Evolutionary conservation across 2,113 vertebrate genomes (phyloP).

Genomic region (Nestor notabilis): DNA sequence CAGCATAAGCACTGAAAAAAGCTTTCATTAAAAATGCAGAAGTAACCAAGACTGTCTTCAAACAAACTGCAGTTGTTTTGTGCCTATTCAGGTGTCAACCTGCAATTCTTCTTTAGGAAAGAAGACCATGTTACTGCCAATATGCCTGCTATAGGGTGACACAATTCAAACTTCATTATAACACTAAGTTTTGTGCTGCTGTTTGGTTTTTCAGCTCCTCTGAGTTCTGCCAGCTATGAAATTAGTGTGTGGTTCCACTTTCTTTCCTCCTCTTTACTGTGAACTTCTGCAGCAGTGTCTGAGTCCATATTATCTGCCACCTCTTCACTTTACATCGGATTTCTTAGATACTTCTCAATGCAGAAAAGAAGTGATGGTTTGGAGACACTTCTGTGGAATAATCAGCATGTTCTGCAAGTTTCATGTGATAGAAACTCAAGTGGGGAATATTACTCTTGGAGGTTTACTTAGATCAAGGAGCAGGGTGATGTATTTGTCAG

Average conservation of each 20-base stretch:
- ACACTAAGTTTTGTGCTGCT: background rate
- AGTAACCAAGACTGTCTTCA: background rate
- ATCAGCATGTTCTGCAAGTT: background rate
- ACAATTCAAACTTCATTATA: background rate
- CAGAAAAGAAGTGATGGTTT: background rate
- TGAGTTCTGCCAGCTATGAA: background rate
- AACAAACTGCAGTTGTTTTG: background rate
- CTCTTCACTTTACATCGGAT: background rate
- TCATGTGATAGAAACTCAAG: background rate
- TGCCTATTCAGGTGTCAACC: background rate
- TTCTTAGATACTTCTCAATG: background rate
- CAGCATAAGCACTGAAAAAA: background rate
- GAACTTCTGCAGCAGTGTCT: background rate
- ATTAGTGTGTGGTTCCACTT: background rate
- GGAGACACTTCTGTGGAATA: background rate
- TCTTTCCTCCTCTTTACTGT: slow-evolving; percentile 1
- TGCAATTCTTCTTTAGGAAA: background rate
- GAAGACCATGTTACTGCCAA: background rate
- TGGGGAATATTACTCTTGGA: background rate
- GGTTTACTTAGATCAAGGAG: background rate
- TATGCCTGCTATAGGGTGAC: background rate
- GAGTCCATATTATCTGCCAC: background rate
- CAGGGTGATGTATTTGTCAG: background rate
- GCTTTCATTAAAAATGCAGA: background rate
- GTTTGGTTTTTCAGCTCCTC: background rate